These are phyloP conservation scores for Acestrorhynchus altus DNA, from an alignment of 2,797 vertebrate genomes.

Conservation along the genomic window DNA sequence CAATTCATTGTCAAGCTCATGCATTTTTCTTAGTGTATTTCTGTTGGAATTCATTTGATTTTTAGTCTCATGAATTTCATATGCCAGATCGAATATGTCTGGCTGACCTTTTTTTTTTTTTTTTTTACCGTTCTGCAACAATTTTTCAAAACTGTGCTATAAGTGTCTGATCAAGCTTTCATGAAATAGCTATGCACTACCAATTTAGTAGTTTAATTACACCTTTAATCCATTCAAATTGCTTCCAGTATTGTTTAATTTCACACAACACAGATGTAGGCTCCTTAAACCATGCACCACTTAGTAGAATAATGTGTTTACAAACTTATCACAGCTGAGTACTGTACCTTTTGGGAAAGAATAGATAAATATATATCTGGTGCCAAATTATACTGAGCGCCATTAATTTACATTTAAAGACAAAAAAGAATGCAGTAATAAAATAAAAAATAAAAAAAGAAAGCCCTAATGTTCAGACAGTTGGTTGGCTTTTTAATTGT, in stretches of 20 bases:
- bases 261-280: not conserved
- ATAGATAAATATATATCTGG: conserved; percentile 80
- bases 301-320: conserved; percentile 45
- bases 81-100: not conserved
- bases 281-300: conserved; percentile 9
- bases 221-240: conserved; percentile 21
- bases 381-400: conserved; percentile 81
- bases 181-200: conserved; percentile 45
- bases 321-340: conserved; percentile 73
- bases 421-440: conserved; percentile 81
- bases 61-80: not conserved
- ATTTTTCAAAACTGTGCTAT: not conserved
- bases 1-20: not conserved
- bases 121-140: too few species aligned
- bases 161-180: not conserved
- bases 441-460: too few species aligned
- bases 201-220: conserved; percentile 32
- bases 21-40: not conserved
- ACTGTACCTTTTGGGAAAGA: conserved; percentile 83
- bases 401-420: conserved; percentile 79
- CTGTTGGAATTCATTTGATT: not conserved
- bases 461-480: conserved; percentile 67
- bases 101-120: not conserved
- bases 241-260: conserved; percentile 19
- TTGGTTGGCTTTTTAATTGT: conserved; percentile 74